These are phyloP conservation scores for Chelidonichthys spinosus DNA, from an alignment of 2,797 vertebrate genomes.

Conservation along the genomic window DNA sequence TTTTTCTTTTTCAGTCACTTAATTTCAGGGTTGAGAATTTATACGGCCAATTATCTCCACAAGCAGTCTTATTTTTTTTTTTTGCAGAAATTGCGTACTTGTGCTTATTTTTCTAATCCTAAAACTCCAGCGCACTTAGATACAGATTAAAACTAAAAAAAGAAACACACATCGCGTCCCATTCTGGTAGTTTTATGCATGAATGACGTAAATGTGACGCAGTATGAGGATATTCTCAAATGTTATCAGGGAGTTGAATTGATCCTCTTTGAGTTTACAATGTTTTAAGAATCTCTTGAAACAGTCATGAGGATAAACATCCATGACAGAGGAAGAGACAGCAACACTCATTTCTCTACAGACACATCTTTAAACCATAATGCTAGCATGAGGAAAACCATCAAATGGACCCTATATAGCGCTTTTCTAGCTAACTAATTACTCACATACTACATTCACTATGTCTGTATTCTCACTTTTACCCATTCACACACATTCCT, in stretches of 20 bases:
- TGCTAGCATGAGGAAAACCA: conserved; percentile 35
- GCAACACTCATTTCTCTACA: conserved; percentile 45
- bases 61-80: not conserved
- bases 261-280: conserved; percentile 5
- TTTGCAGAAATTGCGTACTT: not conserved
- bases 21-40: conserved; percentile 13
- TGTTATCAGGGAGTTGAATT: no score
- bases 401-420: conserved; percentile 2
- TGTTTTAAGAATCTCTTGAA: conserved; percentile 34
- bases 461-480: no score
- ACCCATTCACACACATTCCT: no score
- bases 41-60: not conserved
- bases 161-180: not conserved
- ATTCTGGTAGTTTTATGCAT: not conserved
- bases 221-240: conserved; percentile 9
- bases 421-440: no score
- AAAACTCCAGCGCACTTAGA: not conserved
- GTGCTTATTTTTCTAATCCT: not conserved
- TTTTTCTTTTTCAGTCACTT: conserved; percentile 29
- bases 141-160: not conserved
- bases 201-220: conserved; percentile 3
- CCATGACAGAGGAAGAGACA: conserved; percentile 31
- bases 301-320: conserved; percentile 31
- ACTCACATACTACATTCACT: no score
- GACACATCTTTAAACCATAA: conserved; percentile 46